Evolutionary conservation across 2,113 vertebrate genomes (phyloP).

Genomic region (Tenrec ecaudatus): DNA sequence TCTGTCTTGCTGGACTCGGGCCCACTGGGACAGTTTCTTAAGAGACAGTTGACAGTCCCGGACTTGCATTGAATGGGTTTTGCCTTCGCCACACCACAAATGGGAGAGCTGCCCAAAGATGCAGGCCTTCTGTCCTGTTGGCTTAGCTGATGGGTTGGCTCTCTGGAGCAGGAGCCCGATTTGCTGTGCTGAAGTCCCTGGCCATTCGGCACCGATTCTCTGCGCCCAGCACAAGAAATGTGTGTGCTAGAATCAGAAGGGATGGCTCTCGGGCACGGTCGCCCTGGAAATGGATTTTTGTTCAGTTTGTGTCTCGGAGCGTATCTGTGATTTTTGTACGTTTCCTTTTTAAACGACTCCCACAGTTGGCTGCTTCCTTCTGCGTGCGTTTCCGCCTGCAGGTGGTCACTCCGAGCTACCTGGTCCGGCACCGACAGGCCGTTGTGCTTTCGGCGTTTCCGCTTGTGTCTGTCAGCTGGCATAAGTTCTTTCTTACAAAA

Average conservation of each 20-base stretch:
- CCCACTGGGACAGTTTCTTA: slow-evolving; percentile 50
- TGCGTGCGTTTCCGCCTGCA: slow-evolving; percentile 71
- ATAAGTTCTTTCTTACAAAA: slow-evolving; percentile 80
- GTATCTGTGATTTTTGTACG: slow-evolving; percentile 82
- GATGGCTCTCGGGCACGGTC: slow-evolving; percentile 56
- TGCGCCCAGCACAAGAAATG: slow-evolving; percentile 71
- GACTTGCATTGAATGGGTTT: slow-evolving; percentile 31
- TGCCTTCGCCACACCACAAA: slow-evolving; percentile 59
- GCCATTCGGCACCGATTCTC: slow-evolving; percentile 66
- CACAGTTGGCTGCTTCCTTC: slow-evolving; percentile 68
- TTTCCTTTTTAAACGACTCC: slow-evolving; percentile 73
- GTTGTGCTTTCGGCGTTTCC: slow-evolving; percentile 84
- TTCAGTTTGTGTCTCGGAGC: slow-evolving; percentile 84
- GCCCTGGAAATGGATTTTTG: slow-evolving; percentile 57
- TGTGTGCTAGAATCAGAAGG: slow-evolving; percentile 69
- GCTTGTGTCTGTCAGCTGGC: slow-evolving; percentile 81
- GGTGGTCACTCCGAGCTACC: neutral
- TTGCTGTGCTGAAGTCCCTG: slow-evolving; percentile 64
- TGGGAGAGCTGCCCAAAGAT: slow-evolving; percentile 17
- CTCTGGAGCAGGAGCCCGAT: slow-evolving; percentile 76
- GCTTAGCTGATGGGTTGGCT: slow-evolving; percentile 67
- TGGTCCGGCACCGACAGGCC: slow-evolving; percentile 79
- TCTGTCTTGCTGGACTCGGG: slow-evolving; percentile 50
- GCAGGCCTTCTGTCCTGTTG: slow-evolving; percentile 68
- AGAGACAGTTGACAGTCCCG: slow-evolving; percentile 52